Evolutionary conservation across 1,140 invertebrate genomes (phyloP).

Genomic region (Charaxes varanes): DNA sequence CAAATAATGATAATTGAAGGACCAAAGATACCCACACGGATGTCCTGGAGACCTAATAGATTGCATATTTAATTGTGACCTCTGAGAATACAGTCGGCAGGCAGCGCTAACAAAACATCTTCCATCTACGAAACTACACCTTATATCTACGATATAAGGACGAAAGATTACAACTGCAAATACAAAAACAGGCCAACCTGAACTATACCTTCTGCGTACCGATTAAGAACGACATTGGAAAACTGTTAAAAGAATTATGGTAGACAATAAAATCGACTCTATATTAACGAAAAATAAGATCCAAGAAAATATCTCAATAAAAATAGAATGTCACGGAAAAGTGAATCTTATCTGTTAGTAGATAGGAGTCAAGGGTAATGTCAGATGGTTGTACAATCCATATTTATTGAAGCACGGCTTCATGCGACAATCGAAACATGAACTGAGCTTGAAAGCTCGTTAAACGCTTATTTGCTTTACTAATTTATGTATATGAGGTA

Average conservation of each 20-base stretch:
- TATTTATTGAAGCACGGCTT: slow-evolving; percentile 26
- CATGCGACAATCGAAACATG: slow-evolving; percentile 29
- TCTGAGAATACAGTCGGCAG: slow-evolving; percentile 15
- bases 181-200: too few species aligned
- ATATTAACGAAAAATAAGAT: background rate
- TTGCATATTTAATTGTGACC: slow-evolving; percentile 38
- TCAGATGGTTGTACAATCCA: slow-evolving; percentile 19
- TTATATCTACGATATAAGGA: slow-evolving; percentile 1
- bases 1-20: slow-evolving; percentile 29
- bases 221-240: background rate
- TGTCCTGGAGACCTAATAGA: slow-evolving; percentile 35
- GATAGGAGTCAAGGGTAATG: background rate
- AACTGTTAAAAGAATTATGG: background rate
- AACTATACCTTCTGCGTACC: slow-evolving; percentile 1
- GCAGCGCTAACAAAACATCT: background rate
- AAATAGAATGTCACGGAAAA: background rate
- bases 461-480: slow-evolving; percentile 41
- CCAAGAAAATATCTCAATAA: background rate
- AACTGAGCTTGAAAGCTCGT: slow-evolving; percentile 24
- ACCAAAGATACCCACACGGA: slow-evolving; percentile 29
- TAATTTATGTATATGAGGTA: slow-evolving; percentile 30
- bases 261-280: background rate
- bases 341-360: background rate
- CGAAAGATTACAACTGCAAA: too few species aligned
- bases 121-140: slow-evolving; percentile 3